Evolutionary conservation across 37 sponge, comb jelly and placozoan species (phyloP).

Genomic region (Halichondria panicea): DNA sequence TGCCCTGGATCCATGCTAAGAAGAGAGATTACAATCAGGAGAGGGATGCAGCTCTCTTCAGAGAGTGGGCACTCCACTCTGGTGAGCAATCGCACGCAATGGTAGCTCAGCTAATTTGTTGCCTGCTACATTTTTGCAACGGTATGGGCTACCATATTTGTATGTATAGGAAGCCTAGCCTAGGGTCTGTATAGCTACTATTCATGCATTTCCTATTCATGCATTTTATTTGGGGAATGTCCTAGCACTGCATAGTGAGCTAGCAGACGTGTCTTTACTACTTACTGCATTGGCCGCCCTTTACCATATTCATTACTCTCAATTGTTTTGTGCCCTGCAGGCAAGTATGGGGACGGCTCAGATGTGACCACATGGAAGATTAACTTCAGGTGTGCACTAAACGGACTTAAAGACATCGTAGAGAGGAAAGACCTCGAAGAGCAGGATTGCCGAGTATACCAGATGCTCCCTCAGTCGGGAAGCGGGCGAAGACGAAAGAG

Average conservation of each 20-base stretch:
- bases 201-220: no score
- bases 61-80: conserved; percentile 67
- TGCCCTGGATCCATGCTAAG: conserved; percentile 96
- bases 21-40: conserved; percentile 80
- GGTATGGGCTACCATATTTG: no score
- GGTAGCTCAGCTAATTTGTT: no score
- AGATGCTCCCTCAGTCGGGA: conserved; percentile 58
- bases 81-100: no score
- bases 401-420: conserved; percentile 85
- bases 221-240: no score
- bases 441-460: conserved; percentile 73
- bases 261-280: no score
- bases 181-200: no score
- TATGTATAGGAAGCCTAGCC: no score
- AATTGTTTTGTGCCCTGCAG: conserved; percentile 5
- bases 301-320: background rate
- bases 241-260: no score
- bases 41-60: conserved; percentile 88
- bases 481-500: conserved; percentile 32
- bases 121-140: no score
- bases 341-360: conserved; percentile 58
- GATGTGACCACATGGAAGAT: conserved; percentile 92
- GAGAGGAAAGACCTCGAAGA: conserved; percentile 70
- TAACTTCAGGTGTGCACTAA: conserved; percentile 92
- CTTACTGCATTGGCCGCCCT: background rate